These are phyloP conservation scores for Reticulitermes lucifugus DNA, from an alignment of 2,888 invertebrate species.

Conservation along the genomic window DNA sequence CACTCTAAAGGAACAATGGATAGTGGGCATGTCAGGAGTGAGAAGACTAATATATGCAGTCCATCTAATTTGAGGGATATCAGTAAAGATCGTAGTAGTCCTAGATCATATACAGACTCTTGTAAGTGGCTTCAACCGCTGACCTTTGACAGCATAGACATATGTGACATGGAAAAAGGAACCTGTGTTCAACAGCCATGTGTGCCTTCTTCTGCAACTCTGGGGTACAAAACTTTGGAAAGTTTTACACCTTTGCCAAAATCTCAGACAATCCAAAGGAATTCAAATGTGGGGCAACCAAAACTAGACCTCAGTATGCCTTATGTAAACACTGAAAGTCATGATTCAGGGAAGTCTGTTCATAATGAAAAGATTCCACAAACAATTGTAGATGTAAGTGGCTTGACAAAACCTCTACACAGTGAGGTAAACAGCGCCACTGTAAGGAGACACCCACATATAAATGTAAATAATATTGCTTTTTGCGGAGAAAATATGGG, in stretches of 20 bases:
- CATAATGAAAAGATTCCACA: neutral
- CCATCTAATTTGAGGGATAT: neutral
- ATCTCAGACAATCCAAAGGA: neutral
- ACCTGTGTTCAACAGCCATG: neutral
- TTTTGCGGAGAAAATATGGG: neutral
- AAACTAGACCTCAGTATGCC: neutral
- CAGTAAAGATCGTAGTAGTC: neutral
- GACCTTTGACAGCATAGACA: neutral
- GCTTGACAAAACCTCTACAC: neutral
- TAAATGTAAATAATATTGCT: neutral
- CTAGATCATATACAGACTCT: neutral
- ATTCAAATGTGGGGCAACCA: neutral
- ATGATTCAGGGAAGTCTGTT: neutral
- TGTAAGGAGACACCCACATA: neutral
- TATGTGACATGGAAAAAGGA: neutral
- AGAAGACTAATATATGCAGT: neutral
- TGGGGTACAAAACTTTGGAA: neutral
- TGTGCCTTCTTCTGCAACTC: neutral
- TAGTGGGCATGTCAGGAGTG: neutral
- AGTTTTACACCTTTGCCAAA: neutral
- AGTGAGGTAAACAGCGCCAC: neutral
- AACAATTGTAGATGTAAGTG: neutral
- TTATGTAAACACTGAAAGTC: neutral
- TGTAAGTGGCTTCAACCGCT: neutral
- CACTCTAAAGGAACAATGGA: neutral